Conservation (phyloP, 2,113 vertebrate species). For the Brachypodius melanocephalos region DNA sequence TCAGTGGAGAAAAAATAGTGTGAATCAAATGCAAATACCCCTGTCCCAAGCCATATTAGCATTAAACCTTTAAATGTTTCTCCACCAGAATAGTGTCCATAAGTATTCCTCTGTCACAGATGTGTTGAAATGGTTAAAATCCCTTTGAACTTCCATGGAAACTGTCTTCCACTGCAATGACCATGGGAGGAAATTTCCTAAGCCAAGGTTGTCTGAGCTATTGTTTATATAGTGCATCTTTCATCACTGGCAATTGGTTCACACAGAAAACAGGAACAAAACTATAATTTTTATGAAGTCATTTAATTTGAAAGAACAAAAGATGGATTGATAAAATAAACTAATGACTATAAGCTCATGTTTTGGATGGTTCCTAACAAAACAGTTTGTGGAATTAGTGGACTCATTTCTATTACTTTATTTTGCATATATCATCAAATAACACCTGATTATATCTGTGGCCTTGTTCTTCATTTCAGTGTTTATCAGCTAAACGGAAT, state of each 20-base stretch:
- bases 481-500: constrained; percentile 85
- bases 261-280: constrained; percentile 64
- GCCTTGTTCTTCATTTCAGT: constrained; percentile 94
- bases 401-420: constrained; percentile 71
- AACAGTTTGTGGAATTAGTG: constrained; percentile 73
- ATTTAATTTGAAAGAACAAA: constrained; percentile 72
- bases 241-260: constrained; percentile 65
- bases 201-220: constrained; percentile 73
- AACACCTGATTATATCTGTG: constrained; percentile 82
- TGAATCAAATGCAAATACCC: constrained; percentile 32
- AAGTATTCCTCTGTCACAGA: constrained; percentile 55
- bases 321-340: constrained; percentile 54
- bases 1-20: constrained; percentile 44
- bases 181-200: constrained; percentile 73
- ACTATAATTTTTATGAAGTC: constrained; percentile 40
- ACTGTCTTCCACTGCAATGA: constrained; percentile 83
- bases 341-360: constrained; percentile 63
- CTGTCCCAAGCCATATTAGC: constrained; percentile 60
- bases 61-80: constrained; percentile 52
- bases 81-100: constrained; percentile 45
- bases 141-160: constrained; percentile 82
- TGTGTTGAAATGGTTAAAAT: constrained; percentile 67
- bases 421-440: constrained; percentile 71
- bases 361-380: constrained; percentile 72
- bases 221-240: constrained; percentile 51